Evolutionary conservation across 2,888 invertebrate genomes (phyloP), one percentile per base, ranked within the genome.

Genomic region (Epistrophe grossulariae): DNA sequence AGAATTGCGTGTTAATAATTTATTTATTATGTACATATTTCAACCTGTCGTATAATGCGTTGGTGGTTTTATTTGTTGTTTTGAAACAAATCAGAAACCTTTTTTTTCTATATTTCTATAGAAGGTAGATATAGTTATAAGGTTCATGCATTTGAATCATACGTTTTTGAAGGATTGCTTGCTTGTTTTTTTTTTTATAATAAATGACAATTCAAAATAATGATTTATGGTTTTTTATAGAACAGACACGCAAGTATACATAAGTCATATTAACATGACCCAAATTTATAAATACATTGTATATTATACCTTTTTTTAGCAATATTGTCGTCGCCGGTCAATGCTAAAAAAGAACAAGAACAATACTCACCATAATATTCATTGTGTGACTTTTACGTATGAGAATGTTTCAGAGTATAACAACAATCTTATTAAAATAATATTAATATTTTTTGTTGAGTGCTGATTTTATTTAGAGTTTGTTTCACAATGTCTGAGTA

Each of bases 1-100:
- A 50, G 79, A 79, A 78, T 87, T 71, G 79, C 85, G 79, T 83
- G 82, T 74, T 45, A 59, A 17, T 83, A 74, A 82, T 79, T 35
- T 35, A 35, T 35, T 35, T 40, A 38, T 59, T 59, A 57, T 57
- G 6, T 7, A 31, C 31, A 31, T 68, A 38, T 48, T 55, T 38
- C 74, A 31, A 50, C 70, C 71, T 57, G 70, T 66, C 59, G 62
- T 64, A 15, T 43, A 79, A 64, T 24, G 38, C 28, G 57, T 59
- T 62, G 45, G 19, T 74, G 81, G 15, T 28, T 66, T 52, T 38
- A 40, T 28, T 31, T 43, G 40, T 10, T 72, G 52, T 62, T 55
- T 76, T 38, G 40, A 50, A 79, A 78, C 62, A 74, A 82, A 71
- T 85, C 72, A 78, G 62, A 71, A 40, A 45, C 19, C 15, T 28